Percentiles rank a stretch among this genome's conserved stretches.
These are phyloP conservation scores for Vanessa tameamea DNA, from an alignment of 1,140 invertebrate genomes.

Conservation along the genomic window DNA sequence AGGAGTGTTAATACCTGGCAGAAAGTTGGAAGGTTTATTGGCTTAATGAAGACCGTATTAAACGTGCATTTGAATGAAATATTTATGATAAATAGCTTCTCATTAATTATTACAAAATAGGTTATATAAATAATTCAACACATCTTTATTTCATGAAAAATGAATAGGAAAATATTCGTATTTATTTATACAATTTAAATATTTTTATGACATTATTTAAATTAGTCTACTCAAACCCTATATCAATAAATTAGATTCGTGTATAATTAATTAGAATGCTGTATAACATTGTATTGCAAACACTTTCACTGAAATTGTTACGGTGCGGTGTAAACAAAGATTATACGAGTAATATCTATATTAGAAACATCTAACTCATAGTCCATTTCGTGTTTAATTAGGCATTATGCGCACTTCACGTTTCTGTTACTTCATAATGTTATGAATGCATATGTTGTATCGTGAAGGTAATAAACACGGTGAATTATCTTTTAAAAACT, in stretches of 20 bases:
- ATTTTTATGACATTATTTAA: no score
- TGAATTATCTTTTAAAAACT: background rate
- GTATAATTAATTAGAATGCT: background rate
- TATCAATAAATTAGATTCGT: background rate
- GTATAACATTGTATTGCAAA: background rate
- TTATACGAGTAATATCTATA: constrained; percentile 10
- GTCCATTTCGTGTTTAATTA: constrained; percentile 21
- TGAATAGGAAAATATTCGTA: no score
- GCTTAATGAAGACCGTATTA: background rate
- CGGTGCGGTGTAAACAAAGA: constrained; percentile 11
- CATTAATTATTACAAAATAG: no score
- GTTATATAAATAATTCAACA: no score
- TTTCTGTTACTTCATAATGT: constrained; percentile 10
- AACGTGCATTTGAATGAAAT: no score
- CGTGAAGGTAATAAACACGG: background rate
- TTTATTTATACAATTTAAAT: no score
- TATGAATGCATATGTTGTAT: background rate
- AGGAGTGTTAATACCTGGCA: constrained; percentile 18
- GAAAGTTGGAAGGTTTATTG: background rate
- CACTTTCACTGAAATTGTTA: constrained; percentile 11
- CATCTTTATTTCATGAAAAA: no score
- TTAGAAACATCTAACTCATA: constrained; percentile 15
- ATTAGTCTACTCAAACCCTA: background rate
- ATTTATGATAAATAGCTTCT: no score
- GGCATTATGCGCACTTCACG: background rate